phyloP scores from a whole-genome alignment of 2,797 vertebrate genomes.

The Alectoris magna region DNA sequence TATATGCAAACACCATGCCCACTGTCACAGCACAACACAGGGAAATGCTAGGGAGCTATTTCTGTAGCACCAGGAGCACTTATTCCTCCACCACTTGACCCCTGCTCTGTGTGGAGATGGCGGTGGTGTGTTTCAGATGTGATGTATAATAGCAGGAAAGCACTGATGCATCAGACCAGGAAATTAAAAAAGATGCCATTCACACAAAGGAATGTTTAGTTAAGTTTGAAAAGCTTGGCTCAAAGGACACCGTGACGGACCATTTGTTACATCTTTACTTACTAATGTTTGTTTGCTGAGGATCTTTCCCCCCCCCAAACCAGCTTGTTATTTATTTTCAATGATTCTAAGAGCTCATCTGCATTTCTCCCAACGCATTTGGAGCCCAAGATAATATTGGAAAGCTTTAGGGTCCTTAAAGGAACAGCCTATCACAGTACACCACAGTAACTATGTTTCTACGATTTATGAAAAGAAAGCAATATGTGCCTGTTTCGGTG shows the following conservation, averaged over 20 bases:
- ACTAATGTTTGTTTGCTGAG: neutral
- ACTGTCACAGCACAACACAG: slow-evolving; percentile 30
- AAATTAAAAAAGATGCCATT: slow-evolving; percentile 1
- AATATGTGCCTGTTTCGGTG: slow-evolving; percentile 86
- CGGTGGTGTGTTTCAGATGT: neutral
- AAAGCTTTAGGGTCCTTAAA: slow-evolving; percentile 77
- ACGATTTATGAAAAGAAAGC: slow-evolving; percentile 90
- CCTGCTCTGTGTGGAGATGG: slow-evolving; percentile 12
- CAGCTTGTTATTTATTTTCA: neutral
- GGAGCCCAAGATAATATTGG: neutral
- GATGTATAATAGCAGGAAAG: slow-evolving; percentile 7
- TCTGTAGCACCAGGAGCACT: neutral
- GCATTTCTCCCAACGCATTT: neutral
- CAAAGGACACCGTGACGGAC: neutral
- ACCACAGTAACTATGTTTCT: slow-evolving; percentile 83
- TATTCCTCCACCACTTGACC: neutral
- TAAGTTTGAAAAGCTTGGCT: slow-evolving; percentile 35
- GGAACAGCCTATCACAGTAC: slow-evolving; percentile 80
- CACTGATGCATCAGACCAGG: slow-evolving; percentile 9
- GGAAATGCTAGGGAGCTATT: slow-evolving; percentile 18
- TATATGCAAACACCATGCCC: slow-evolving; percentile 26
- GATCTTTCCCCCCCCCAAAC: neutral
- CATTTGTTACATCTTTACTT: slow-evolving; percentile 23
- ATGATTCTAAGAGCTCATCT: neutral
- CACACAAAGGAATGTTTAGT: slow-evolving; percentile 40